These are phyloP conservation scores for Brachyalestes nurse DNA, from an alignment of 2,797 vertebrate species.

Conservation along the genomic window DNA sequence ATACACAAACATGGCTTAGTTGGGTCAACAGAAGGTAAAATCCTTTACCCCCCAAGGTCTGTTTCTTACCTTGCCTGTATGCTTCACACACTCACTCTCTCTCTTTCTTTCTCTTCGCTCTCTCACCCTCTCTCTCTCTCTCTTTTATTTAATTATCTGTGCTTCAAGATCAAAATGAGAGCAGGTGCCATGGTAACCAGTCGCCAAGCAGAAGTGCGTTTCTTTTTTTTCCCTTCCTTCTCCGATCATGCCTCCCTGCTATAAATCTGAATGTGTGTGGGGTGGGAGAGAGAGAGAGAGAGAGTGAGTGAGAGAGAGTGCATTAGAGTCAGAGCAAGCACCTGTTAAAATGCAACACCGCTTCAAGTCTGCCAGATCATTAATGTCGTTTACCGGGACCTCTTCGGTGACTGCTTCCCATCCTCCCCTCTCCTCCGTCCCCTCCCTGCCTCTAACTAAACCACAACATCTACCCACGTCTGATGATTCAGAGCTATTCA, in stretches of 20 bases:
- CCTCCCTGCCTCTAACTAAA: constrained; percentile 38
- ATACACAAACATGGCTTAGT: constrained; percentile 7
- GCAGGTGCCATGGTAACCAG: constrained; percentile 60
- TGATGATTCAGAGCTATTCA: constrained; percentile 52
- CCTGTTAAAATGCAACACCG: constrained; percentile 47
- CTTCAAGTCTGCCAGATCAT: constrained; percentile 40
- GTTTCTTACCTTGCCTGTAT: background rate
- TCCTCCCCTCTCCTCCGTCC: background rate
- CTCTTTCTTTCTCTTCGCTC: background rate
- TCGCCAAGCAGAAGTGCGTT: constrained; percentile 45
- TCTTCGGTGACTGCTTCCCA: constrained; percentile 18
- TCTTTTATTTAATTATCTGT: constrained; percentile 55
- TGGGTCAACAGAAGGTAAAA: constrained; percentile 6
- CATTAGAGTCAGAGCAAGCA: constrained; percentile 4
- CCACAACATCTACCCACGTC: constrained; percentile 48
- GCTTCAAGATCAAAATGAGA: constrained; percentile 53
- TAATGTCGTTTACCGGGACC: constrained; percentile 31
- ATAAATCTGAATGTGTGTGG: constrained; percentile 22
- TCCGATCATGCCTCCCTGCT: constrained; percentile 17
- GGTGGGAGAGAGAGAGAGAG: background rate
- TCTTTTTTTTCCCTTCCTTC: constrained; percentile 7
- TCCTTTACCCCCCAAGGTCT: background rate
- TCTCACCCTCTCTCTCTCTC: background rate
- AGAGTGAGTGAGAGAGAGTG: constrained; percentile 8
- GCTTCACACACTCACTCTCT: background rate